Evolutionary conservation across 1,140 invertebrate species (phyloP), one percentile per base, ranked within the genome.

Genomic region (Trichoplusia ni): DNA sequence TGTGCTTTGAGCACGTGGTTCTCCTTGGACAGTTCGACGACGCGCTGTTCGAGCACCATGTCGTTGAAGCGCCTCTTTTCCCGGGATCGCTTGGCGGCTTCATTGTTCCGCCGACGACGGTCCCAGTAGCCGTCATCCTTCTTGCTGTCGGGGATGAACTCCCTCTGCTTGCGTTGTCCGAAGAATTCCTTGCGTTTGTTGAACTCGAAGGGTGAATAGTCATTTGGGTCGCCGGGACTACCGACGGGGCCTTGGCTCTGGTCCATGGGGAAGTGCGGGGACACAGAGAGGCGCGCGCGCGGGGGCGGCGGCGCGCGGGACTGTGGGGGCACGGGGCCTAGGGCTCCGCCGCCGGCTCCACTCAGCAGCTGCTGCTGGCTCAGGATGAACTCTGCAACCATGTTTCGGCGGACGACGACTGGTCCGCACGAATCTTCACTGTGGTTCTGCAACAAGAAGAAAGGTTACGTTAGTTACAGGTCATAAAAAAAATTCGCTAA

Each of bases 81-180:
- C 0, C 98, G 92, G 1, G 97, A 99, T 3, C 98, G 91, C 81
- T 98, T 97, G 19, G 97, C 98, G 0, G 98, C 97, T 86, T 99
- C 98, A 88, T 99, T 99, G 90, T 99, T 99, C 23, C 98, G 93
- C 33, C 97, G 92, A 33, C 98, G 92, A 21, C 98, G 93, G 87
- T 99, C 98, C 98, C 98, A 99, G 89, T 99, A 99, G 73, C 95
- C 97, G 72, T 98, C 97, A 78, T 99, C 98, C 85, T 99, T 99
- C 79, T 98, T 98, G 84, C 95, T 97, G 77, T 99, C 98, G 0
- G 98, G 98, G 49, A 98, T 99, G 86, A 99, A 99, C 81, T 99
- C 98, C 1, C 98, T 92, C 81, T 98, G 97, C 79, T 99, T 99
- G 54, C 98, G 93, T 75, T 97, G 96, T 9, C 95, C 94, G 81